Evolutionary conservation across 2,113 vertebrate genomes (phyloP).

Genomic region (Sceloporus tristichus): DNA sequence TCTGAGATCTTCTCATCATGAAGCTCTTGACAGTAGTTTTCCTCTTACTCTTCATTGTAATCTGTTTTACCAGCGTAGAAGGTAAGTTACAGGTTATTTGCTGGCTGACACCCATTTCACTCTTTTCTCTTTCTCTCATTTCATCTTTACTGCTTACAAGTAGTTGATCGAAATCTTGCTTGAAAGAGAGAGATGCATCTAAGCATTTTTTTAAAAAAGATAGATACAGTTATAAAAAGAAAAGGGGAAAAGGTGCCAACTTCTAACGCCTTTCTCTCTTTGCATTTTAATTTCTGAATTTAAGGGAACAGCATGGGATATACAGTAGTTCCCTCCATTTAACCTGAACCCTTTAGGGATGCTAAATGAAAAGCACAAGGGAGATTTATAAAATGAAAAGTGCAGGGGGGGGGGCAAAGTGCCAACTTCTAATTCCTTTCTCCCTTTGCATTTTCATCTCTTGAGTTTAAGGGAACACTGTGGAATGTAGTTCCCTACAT

Average conservation of each 20-base stretch:
- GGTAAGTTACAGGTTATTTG: conserved; percentile 79
- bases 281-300: not conserved
- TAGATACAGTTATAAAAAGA: too few relatives aligned
- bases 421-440: not conserved
- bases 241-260: not conserved
- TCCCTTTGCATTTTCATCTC: not conserved
- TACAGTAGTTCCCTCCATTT: rapidly evolving
- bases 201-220: too few relatives aligned
- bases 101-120: conserved; percentile 6
- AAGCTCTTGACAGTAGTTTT: conserved; percentile 88
- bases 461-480: rapidly evolving
- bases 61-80: conserved; percentile 87
- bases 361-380: too few relatives aligned
- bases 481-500: rapidly evolving
- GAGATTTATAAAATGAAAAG: conserved; percentile 23
- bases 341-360: rapidly evolving
- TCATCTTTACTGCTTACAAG: not conserved
- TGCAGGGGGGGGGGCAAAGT: rapidly evolving
- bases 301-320: rapidly evolving
- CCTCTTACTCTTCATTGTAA: conserved; percentile 86
- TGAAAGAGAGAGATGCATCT: too few relatives aligned
- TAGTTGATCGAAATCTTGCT: not conserved
- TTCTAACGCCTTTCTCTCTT: not conserved
- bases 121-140: not conserved
- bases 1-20: conserved; percentile 80